Evolutionary conservation across 2,113 vertebrate genomes (phyloP), one percentile per base, ranked within the genome.

Genomic region (Pungitius pungitius): DNA sequence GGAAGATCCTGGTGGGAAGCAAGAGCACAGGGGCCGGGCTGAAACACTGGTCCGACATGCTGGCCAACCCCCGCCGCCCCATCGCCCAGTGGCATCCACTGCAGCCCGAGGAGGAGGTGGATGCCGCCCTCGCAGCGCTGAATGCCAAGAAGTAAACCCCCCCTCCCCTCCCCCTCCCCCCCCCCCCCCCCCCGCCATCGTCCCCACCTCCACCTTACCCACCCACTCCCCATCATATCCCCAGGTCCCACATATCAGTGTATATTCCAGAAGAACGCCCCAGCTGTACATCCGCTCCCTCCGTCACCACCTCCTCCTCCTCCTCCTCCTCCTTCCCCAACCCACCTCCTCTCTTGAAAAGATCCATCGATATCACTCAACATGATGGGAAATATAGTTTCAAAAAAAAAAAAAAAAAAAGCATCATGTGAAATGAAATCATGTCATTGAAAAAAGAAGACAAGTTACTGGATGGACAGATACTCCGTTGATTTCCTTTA

Each of bases 21-120:
- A 98, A 96, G n/a, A 77, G 95, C 69, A 93, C 95, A 0, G 97
- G 97, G 87, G 96, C 96, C 0, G 97, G 96, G 93, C 96, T 99
- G 63, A 94, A 97, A 92, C 97, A 99, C 94, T 99, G 97, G 97
- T 97, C 96, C 0, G 97, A 99, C 93, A 99, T 99, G 97, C 91
- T 97, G 94, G 95, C 97, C 75, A 99, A 99, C 88, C 97, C 97
- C 2, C 95, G 97, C 17, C 94, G 97, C 87, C 97, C 97, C 87
- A 97, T 99, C 0, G 97, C 97, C 73, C 97, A 99, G 93, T 99
- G 97, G 97, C 97, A 99, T 93, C 97, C 97, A 0, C 95, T 99
- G 71, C 97, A 96, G 91, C 97, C 97, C 0, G 97, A 99, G 91
- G 97, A 99, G 69, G 97, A 99, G 91, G 96, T 99, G 72, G 97